Evolutionary conservation across 1,140 invertebrate species (phyloP).

Genomic region (Eupeodes corollae): DNA sequence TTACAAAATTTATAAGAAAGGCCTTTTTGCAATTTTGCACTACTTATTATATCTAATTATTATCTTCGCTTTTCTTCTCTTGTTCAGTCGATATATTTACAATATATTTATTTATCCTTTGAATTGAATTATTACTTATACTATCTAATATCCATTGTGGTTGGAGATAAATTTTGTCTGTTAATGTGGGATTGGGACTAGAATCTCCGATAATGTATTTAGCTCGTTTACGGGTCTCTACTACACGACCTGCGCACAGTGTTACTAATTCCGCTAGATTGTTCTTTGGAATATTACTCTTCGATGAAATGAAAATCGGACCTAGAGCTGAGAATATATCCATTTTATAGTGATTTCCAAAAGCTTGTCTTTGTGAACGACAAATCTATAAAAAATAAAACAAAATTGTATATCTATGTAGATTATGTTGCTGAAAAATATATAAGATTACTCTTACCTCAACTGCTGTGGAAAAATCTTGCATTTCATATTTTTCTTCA

Average conservation of each 20-base stretch:
- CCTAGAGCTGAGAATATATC: slow-evolving; percentile 40
- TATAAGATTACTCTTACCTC: slow-evolving; percentile 29
- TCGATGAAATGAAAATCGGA: slow-evolving; percentile 37
- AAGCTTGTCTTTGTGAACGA: slow-evolving; percentile 40
- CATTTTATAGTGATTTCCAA: slow-evolving; percentile 38
- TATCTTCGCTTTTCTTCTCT: no score
- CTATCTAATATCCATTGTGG: slow-evolving; percentile 42
- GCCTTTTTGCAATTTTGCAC: no score
- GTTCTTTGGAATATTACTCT: slow-evolving; percentile 23
- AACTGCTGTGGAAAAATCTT: slow-evolving; percentile 40
- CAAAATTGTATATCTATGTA: neutral
- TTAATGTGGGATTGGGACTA: slow-evolving; percentile 8
- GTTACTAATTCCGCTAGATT: slow-evolving; percentile 40
- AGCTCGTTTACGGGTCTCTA: slow-evolving; percentile 31
- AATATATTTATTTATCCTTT: slow-evolving; percentile 20
- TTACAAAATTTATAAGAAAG: no score
- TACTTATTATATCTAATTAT: no score
- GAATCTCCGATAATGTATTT: slow-evolving; percentile 38
- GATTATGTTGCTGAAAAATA: slow-evolving; percentile 5
- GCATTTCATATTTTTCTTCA: slow-evolving; percentile 43
- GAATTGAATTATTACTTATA: slow-evolving; percentile 25
- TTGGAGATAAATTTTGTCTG: slow-evolving; percentile 32
- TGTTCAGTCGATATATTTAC: no score
- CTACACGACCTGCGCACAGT: slow-evolving; percentile 38
- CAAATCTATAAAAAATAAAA: slow-evolving; percentile 32